Conservation (phyloP, 2,797 vertebrate genomes). For the Sebastes umbrosus region DNA sequence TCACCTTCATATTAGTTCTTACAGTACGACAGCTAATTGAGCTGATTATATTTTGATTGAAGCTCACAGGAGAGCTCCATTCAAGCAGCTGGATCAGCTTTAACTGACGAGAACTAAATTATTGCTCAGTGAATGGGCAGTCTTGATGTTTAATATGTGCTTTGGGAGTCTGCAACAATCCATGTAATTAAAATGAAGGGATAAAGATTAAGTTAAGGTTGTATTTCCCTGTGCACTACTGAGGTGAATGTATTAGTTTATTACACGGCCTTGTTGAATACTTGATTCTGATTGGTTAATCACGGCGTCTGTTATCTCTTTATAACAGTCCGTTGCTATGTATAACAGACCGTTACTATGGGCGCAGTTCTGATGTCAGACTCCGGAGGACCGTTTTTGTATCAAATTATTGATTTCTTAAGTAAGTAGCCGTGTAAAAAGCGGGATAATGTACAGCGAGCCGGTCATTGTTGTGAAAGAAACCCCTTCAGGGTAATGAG, state of each 20-base stretch:
- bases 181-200: not conserved
- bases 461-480: too few relatives aligned
- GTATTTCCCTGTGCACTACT: not conserved
- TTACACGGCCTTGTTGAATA: too few relatives aligned
- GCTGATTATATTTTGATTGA: not conserved
- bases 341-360: too few relatives aligned
- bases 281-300: too few relatives aligned
- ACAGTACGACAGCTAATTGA: not conserved
- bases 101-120: not conserved
- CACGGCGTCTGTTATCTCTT: too few relatives aligned
- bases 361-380: too few relatives aligned
- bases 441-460: too few relatives aligned
- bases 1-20: not conserved
- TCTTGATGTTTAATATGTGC: not conserved
- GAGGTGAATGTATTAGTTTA: not conserved
- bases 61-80: not conserved
- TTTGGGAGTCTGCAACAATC: not conserved
- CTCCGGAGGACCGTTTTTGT: too few relatives aligned
- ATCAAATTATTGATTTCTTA: too few relatives aligned
- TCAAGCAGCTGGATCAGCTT: not conserved
- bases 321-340: too few relatives aligned
- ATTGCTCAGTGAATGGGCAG: not conserved
- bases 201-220: not conserved
- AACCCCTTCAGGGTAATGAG: too few relatives aligned
- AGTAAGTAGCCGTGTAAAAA: not conserved